Evolutionary conservation across 2,113 vertebrate species (phyloP).

Genomic region (Budorcas taxicolor): DNA sequence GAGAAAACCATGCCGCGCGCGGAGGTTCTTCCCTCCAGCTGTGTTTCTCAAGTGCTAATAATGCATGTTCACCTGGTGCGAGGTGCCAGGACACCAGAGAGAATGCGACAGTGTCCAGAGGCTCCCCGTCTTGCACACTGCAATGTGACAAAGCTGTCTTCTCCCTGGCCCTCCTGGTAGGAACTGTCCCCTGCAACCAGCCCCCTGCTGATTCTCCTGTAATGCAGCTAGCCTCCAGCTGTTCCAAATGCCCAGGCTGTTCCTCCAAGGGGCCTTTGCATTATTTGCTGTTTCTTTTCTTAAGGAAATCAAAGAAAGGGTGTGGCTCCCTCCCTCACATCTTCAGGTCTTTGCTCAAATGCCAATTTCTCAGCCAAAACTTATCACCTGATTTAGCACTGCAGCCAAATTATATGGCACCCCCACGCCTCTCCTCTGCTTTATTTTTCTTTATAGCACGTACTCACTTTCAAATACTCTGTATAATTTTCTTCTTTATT

Average conservation of each 20-base stretch:
- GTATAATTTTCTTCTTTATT: background rate
- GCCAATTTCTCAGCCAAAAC: background rate
- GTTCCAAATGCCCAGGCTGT: too few species aligned
- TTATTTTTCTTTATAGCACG: background rate
- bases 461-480: background rate
- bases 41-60: background rate
- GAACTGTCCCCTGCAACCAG: background rate
- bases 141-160: too few species aligned
- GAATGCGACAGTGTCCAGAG: background rate
- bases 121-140: accelerated
- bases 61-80: accelerated
- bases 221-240: background rate
- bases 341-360: background rate
- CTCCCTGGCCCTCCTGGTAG: accelerated
- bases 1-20: background rate
- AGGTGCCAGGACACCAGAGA: background rate
- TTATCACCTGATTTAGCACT: background rate
- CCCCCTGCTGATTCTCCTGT: background rate
- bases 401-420: accelerated
- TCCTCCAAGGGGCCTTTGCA: too few species aligned
- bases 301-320: background rate
- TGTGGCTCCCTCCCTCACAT: background rate
- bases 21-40: background rate
- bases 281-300: background rate
- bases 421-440: background rate